Evolutionary conservation across 2,113 vertebrate species (phyloP), one percentile per base, ranked within the genome.

Genomic region (Pelmatolapia mariae): DNA sequence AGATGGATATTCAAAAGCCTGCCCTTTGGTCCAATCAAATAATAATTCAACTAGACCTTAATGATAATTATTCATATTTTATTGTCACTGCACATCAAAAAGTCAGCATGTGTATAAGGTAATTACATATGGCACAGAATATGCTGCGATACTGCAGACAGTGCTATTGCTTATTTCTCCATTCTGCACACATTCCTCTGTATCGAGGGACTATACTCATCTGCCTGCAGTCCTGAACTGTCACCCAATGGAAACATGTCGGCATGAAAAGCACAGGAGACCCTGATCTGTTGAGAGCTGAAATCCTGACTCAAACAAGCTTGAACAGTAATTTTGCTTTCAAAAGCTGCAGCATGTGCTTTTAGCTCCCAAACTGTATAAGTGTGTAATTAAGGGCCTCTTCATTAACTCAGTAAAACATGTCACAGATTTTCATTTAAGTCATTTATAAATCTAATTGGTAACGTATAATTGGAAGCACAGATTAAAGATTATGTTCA

Each of bases 181-280:
- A 73, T 73, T 73, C 68, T 26, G 22, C 22, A 73, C 38, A 73
- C 13, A 73, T 45, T 71, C 22, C 40, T 73, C 40, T 73, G 40
- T 10, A 73, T 73, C 22, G 1, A 45, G 8, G 38, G 68, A 18
- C 38, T 45, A 5, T 38, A 45, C 22, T 73, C 22, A 0, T 45
- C 22, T 45, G 38, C 38, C 68, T 26, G 8, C 2, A 45, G 3
- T 24, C 22, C 13, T 45, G 38, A 73, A 15, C 63, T 24, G 0
- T 15, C 12, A 71, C 0, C 36, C 3, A 9, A 29, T 47, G 40
- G 0, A 73, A 73, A 47, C 68, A 73, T 18, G 33, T 47, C 3
- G 2, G 0, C 40, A 73, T 29, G 1, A 73, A 47, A 73, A 73
- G 43, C 68, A 29, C 68, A 76, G 15, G 24, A 76, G 40, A 47